A percentile compares a stretch with the other conserved stretches of the same genome.
These are phyloP conservation scores for Chaetorhynchus papuensis DNA, from an alignment of 2,113 vertebrate genomes.

Conservation along the genomic window DNA sequence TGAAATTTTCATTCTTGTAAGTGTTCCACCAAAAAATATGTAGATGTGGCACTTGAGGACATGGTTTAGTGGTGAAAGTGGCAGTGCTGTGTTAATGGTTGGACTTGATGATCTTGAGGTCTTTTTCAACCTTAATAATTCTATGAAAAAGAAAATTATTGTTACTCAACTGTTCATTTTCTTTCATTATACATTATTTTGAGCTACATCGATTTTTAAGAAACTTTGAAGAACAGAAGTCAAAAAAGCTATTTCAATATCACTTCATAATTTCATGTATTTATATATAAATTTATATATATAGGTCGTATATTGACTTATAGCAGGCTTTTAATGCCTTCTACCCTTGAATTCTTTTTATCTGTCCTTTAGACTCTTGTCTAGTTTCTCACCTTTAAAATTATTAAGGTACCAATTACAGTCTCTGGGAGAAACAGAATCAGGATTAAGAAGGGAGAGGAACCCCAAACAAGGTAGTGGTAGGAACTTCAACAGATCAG, in stretches of 20 bases:
- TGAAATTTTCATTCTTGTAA: not conserved
- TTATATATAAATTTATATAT: not conserved
- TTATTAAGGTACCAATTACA: not conserved
- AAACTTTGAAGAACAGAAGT: not conserved
- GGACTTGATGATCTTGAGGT: not conserved
- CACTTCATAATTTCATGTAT: not conserved
- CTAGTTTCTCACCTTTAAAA: not conserved
- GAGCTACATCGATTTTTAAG: not conserved
- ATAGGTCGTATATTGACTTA: not conserved
- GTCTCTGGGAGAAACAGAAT: not conserved
- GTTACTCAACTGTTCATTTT: not conserved
- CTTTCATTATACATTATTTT: not conserved
- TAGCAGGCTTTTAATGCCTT: not conserved
- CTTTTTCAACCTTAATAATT: not conserved
- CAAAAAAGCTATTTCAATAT: not conserved
- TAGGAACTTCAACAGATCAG: not conserved
- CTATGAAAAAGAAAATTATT: not conserved
- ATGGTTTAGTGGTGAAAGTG: not conserved
- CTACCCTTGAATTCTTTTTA: not conserved
- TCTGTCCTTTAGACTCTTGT: not conserved
- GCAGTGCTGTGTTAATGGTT: not conserved
- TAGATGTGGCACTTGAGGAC: not conserved
- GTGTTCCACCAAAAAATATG: not conserved
- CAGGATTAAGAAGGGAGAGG: not conserved
- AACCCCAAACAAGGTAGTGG: not conserved